Base-by-base conservation (phyloP, 2,888 invertebrate species). In the Myopa testacea region DNA sequence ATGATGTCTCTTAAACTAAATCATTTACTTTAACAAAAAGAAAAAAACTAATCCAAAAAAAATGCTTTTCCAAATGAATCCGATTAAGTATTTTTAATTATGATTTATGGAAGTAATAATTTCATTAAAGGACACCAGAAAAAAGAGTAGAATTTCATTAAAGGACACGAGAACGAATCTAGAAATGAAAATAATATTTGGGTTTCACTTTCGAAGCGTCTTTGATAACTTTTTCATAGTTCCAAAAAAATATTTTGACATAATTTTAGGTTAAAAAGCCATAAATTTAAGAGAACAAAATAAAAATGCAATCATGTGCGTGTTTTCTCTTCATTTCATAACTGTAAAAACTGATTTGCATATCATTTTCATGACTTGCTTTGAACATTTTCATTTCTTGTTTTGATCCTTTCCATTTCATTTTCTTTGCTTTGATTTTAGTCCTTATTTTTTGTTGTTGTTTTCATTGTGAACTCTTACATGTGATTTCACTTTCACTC, bases 81-180 rank as follows among this genome's bases (percentile, higher is more conserved):
- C 71, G 76, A 71, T 76, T 76, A 76, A 71, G 52, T 52, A 37
- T 38, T 70, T 75, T 62, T 76, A 76, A 76, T 70, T 76, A 76
- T 76, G 71, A 76, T 70, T 76, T 76, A 76, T 76, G 52, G 62
- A 4, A 10, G 14, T 45, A 26, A 69, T 4, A 37, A 38, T 50
- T 40, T 69, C 50, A 10, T 50, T 26, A 26, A 26, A 26, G 26
- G 26, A 26, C 26, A 26, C 26, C 1, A 26, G 26, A 50, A 50
- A 8, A 50, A 6, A 50, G 50, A 50, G 50, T 8, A 50, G 50
- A 37, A 38, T 50, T 40, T 69, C 50, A 10, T 50, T 26, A 26
- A 26, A 26, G 26, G 26, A 26, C 26, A 26, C 26, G 26, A 26
- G 26, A 50, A 50, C 14, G 8, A 5, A 16, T 16, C 55, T 55